phyloP scores from a whole-genome alignment of 2,113 vertebrate genomes.

The Tautogolabrus adspersus region DNA sequence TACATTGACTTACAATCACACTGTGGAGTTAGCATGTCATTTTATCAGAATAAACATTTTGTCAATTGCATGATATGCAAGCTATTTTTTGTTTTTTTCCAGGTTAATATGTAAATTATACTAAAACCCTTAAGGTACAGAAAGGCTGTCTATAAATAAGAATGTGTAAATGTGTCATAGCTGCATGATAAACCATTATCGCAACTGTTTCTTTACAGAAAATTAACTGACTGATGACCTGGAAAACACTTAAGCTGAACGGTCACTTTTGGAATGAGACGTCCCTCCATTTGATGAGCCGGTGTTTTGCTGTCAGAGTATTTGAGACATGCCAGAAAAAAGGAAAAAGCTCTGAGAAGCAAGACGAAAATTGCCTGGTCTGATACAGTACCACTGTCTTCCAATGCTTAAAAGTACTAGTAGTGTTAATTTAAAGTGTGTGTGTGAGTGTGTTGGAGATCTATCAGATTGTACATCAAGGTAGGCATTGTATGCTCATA shows the following conservation, averaged over 20 bases:
- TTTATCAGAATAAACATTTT: too few relatives aligned
- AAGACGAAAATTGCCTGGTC: background rate
- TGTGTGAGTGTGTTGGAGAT: background rate
- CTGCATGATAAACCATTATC: constrained; percentile 51
- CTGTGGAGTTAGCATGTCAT: too few relatives aligned
- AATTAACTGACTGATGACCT: constrained; percentile 84
- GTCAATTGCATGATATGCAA: too few relatives aligned
- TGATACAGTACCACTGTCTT: background rate
- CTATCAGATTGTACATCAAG: background rate
- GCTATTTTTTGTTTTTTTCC: too few relatives aligned
- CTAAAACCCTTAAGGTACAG: too few relatives aligned
- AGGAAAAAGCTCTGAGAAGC: constrained; percentile 6
- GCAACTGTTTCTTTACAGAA: constrained; percentile 51
- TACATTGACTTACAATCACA: too few relatives aligned
- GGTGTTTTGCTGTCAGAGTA: constrained; percentile 84
- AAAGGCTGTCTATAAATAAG: too few relatives aligned
- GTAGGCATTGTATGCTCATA: background rate
- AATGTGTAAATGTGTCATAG: constrained; percentile 9
- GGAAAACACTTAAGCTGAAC: constrained; percentile 88
- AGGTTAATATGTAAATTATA: too few relatives aligned
- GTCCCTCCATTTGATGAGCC: constrained; percentile 86
- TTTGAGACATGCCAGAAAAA: constrained; percentile 63
- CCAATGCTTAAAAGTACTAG: background rate
- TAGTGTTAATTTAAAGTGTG: background rate
- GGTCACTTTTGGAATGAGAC: constrained; percentile 84